Evolutionary conservation across 2,888 invertebrate species (phyloP), one percentile per base, ranked within the genome.

Genomic region (Phyllotreta cruciferae): DNA sequence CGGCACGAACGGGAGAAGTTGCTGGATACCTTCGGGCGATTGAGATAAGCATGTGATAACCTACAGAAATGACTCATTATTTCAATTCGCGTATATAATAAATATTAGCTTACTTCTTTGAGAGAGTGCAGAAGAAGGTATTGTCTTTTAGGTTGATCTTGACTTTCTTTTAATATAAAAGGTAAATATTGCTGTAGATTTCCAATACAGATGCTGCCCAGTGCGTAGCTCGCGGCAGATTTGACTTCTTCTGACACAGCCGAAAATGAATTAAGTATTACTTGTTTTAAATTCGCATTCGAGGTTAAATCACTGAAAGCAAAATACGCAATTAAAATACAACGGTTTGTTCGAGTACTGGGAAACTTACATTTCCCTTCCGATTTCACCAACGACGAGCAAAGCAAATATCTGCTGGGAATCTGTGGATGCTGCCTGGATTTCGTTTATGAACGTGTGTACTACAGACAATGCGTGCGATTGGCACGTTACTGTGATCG

Each of bases 301-400:
- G 88, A 85, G 75, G 92, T 93, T 64, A 96, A 83, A 81, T 95
- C 93, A 74, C 91, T 91, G 78, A 13, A 77, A 78, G n/a, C n/a
- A n/a, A n/a, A n/a, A n/a, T n/a, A n/a, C n/a, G n/a, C n/a, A 60
- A 62, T 50, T 49, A 60, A 56, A 56, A 54, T 24, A 24, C n/a
- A n/a, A n/a, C n/a, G n/a, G n/a, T n/a, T n/a, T n/a, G n/a, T n/a
- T n/a, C n/a, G n/a, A n/a, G n/a, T n/a, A n/a, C n/a, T n/a, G n/a
- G n/a, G n/a, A 42, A 55, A 38, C 90, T 86, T 83, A 93, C 91
- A 96, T 88, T 76, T 95, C 93, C 69, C 94, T 86, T 5, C 99
- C 99, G 73, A 99, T 96, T 86, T 99, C 99, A 0, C 98, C 99
- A 70, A 99, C 90, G 14, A 98, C 94, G 36, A 98, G 84, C 63